Base-by-base conservation (phyloP, 2,113 vertebrate species). In the Stegastes partitus region DNA sequence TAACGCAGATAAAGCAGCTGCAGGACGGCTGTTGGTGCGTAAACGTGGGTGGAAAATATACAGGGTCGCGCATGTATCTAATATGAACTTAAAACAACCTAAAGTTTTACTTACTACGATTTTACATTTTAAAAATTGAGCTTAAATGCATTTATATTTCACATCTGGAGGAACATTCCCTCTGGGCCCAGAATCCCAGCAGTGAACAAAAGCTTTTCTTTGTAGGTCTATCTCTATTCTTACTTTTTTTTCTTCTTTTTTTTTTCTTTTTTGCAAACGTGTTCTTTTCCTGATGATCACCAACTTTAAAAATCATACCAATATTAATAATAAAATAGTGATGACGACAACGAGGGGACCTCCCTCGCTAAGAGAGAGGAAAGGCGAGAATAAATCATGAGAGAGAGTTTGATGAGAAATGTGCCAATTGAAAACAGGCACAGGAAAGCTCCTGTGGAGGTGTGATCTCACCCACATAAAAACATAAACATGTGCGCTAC, bases 381-480 rank as follows among this genome's bases (percentile, higher is more conserved):
- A 68, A 63, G 62, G 21, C 44, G 26, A 44, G 70, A 84, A 87
- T 84, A 84, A 83, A 89, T 79, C 67, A 74, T 63, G 76, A 3
- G 50, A 74, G 69, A 71, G 61, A 62, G 82, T 59, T 50, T 11
- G 78, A 45, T 59, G 76, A 83, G 66, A 64, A 80, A 82, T 63
- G 73, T 76, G 87, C 91, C 91, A 92, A 89, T 59, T 84, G 87
- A 76, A 87, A 92, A 87, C 88, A 78, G 80, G 82, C 89, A 71
- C 84, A 81, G 86, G 87, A 87, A 85, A 87, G 70, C 84, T 91
- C 90, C 90, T 37, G 91, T 59, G 65, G 91, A 94, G 91, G 91
- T 92, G 92, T 87, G 87, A 93, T 91, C 88, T 90, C 88, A 90
- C 89, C 87, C 84, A 85, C 67, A 54, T 61, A 75, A 90, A 90